Base-by-base conservation (phyloP, 2,113 vertebrate species). In the Eurystomus gularis region DNA sequence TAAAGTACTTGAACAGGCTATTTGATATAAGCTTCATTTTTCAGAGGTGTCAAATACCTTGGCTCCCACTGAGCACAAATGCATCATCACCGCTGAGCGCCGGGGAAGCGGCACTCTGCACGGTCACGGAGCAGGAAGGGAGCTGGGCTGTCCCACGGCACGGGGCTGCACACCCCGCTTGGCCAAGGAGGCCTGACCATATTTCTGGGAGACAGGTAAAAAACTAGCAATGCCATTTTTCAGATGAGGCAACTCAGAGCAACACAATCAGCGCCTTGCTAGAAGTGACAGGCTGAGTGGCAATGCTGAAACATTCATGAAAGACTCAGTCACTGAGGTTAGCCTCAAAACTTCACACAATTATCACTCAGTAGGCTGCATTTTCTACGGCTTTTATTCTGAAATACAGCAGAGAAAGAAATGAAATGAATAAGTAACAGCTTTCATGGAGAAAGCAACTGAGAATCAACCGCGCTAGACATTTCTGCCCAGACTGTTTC, bases 61-160 rank as follows among this genome's bases (percentile, higher is more conserved):
- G 2, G 73, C 52, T 94, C 69, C 48, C 1, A 4, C 49, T 0
- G 10, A 73, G 68, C 10, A 0, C 81, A 15, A 52, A 68, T 1
- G 21, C 37, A 69, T 37, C 72, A 8, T 3, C 1, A 1, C 64
- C n/a, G 54, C 61, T 7, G 57, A 42, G 70, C 0, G 2, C 8
- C 0, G 0, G 54, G 33, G 35, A 37, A 29, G 25, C 1, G 0
- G 61, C 42, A 3, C n/a, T n/a, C n/a, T n/a, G n/a, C n/a, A n/a
- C n/a, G n/a, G n/a, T n/a, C n/a, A n/a, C n/a, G n/a, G 4, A 7
- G 33, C 0, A 8, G 70, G 82, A 61, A 17, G 8, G 39, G 57
- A 77, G 54, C 35, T 1, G 3, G 44, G 44, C n/a, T 46, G 62
- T 58, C 72, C 77, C 19, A 1, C 0, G 2, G 62, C n/a, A 26